Conservation (phyloP, 2,888 invertebrate genomes). For the Drosophila recens region DNA sequence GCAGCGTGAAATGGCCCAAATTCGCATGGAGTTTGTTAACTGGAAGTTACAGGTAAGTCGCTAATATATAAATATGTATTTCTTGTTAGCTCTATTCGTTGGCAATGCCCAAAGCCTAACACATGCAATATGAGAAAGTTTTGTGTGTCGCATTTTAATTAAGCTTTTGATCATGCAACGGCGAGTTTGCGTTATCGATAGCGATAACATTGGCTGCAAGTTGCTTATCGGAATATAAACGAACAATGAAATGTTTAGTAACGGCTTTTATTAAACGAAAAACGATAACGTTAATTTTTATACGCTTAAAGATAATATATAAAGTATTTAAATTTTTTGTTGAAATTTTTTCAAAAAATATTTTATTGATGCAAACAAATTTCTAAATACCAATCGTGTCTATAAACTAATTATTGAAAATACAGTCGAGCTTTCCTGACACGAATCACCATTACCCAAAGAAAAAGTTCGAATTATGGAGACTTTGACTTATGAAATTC, state of each 20-base stretch:
- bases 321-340: too few relatives aligned
- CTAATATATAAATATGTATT: background rate
- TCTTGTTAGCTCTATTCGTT: background rate
- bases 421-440: too few relatives aligned
- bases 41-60: constrained; percentile 81
- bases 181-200: background rate
- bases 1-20: constrained; percentile 75
- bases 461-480: too few relatives aligned
- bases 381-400: too few relatives aligned
- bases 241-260: background rate
- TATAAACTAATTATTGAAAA: too few relatives aligned
- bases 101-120: constrained; percentile 1
- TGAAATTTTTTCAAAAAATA: too few relatives aligned
- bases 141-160: constrained; percentile 31
- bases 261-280: too few relatives aligned
- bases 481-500: too few relatives aligned
- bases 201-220: background rate
- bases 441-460: too few relatives aligned
- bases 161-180: constrained; percentile 31
- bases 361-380: too few relatives aligned
- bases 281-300: too few relatives aligned
- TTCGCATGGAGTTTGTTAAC: constrained; percentile 75
- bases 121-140: constrained; percentile 32
- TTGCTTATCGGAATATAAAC: background rate
- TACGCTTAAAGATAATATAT: background rate